Conservation (phyloP, 2,888 invertebrate genomes). For the Rosalia funebris region DNA sequence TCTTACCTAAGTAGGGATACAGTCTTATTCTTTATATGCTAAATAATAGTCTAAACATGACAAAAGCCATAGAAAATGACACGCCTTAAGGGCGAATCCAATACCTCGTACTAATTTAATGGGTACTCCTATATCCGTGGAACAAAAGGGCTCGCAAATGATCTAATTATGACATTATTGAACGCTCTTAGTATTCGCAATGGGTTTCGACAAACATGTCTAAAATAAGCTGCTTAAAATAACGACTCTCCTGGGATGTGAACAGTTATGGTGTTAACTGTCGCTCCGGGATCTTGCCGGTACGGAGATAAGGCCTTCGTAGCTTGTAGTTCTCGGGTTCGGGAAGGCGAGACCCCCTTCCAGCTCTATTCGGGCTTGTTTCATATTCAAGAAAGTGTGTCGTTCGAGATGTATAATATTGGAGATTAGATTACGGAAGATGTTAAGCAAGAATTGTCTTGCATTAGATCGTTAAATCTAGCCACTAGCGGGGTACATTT, state of each 20-base stretch:
- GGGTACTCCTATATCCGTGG: conserved; percentile 1
- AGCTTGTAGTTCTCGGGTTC: conserved; percentile 8
- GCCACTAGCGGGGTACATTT: too few relatives aligned
- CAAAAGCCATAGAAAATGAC: too few relatives aligned
- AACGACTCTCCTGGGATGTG: conserved; percentile 22
- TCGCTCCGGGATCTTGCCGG: conserved; percentile 24
- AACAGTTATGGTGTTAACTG: conserved; percentile 32
- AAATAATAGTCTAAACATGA: too few relatives aligned
- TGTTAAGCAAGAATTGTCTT: neutral
- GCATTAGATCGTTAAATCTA: too few relatives aligned
- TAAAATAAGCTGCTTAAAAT: conserved; percentile 30
- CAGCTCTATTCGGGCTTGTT: neutral
- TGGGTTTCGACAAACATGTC: conserved; percentile 30
- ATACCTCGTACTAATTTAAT: neutral
- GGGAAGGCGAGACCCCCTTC: neutral
- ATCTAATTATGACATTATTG: conserved; percentile 24
- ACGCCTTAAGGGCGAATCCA: conserved; percentile 1
- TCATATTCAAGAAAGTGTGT: conserved; percentile 10
- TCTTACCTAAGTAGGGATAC: too few relatives aligned
- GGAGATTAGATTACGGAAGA: neutral
- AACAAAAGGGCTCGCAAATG: conserved; percentile 20
- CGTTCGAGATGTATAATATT: neutral
- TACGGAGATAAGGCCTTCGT: conserved; percentile 20
- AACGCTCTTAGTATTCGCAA: conserved; percentile 25
- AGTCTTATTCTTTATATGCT: too few relatives aligned